Evolutionary conservation across 23 tunicate genomes (phyloP), one percentile per base, ranked within the genome.

Genomic region (Ascidia mentula): DNA sequence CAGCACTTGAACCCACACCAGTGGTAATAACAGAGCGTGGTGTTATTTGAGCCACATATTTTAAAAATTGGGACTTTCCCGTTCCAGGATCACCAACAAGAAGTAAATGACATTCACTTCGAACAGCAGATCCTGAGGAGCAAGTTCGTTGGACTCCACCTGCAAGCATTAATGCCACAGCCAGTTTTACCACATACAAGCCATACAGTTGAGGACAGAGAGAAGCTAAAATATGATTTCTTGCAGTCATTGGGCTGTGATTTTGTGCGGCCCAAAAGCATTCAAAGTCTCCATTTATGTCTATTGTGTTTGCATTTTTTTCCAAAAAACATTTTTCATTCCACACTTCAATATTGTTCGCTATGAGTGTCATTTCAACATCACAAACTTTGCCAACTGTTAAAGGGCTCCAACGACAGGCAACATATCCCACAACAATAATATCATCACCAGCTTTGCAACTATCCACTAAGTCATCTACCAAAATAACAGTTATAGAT

Each of bases 1-100:
- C 98, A 38, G 88, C 88, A 32, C 94, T 93, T 31, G 98, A 93
- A n/a, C 98, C 98, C n/a, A 93, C 80, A 0, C 98, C 98, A 40
- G 98, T 93, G 18, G 98, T 93, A 31, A 93, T 79, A 36, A 93
- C 98, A 7, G 98, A 93, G 24, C 98, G 46, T 20, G 92, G 87
- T 4, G 87, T 88, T 13, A 93, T 85, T 77, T 88, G 88, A 31
- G 98, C 84, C 13, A 89, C 98, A 77, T 93, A 93, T 60, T 93
- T 93, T 69, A 93, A 78, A 80, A 93, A 93, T 69, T 93, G 98
- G 1, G 98, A 93, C 72, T 93, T 93, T 31, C 98, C 98, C 0
- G 98, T 93, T 12, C 98, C 98, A 5, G 98, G 98, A 65, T 93
- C 98, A 53, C 98, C 98, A 70, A 93, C 98, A 24, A 93, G 85